phyloP scores from a whole-genome alignment of 2,888 invertebrate species.

The Coronaproctus castanopsis region DNA sequence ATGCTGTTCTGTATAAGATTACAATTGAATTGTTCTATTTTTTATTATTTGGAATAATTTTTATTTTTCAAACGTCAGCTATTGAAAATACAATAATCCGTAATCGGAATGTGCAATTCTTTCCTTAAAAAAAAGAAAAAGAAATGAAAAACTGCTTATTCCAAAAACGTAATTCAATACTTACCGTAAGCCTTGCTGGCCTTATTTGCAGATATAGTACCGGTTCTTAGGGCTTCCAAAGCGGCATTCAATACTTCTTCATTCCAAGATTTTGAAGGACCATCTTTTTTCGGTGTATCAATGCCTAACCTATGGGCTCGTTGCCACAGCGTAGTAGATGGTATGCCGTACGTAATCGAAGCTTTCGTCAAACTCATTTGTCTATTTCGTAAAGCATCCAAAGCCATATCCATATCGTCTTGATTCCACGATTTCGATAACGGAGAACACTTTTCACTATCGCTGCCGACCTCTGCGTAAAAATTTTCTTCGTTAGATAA shows the following conservation, averaged over 20 bases:
- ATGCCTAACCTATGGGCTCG: slow-evolving; percentile 49
- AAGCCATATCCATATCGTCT: slow-evolving; percentile 71
- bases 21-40: no score
- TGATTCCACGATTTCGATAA: slow-evolving; percentile 57
- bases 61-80: no score
- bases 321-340: slow-evolving; percentile 79
- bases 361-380: slow-evolving; percentile 79
- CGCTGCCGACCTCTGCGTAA: slow-evolving; percentile 17
- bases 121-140: no score
- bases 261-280: slow-evolving; percentile 68
- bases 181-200: slow-evolving; percentile 71
- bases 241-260: slow-evolving; percentile 65
- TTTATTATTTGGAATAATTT: no score
- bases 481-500: background rate
- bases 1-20: no score
- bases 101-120: no score
- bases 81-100: no score
- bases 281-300: slow-evolving; percentile 78
- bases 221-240: slow-evolving; percentile 58
- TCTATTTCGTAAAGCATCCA: slow-evolving; percentile 65
- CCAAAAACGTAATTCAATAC: slow-evolving; percentile 9
- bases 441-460: slow-evolving; percentile 9
- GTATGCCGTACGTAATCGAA: slow-evolving; percentile 67
- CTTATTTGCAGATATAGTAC: slow-evolving; percentile 73
- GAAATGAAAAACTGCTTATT: background rate